Base-by-base conservation (phyloP, 1,140 invertebrate genomes). In the Lepidurus arcticus region DNA sequence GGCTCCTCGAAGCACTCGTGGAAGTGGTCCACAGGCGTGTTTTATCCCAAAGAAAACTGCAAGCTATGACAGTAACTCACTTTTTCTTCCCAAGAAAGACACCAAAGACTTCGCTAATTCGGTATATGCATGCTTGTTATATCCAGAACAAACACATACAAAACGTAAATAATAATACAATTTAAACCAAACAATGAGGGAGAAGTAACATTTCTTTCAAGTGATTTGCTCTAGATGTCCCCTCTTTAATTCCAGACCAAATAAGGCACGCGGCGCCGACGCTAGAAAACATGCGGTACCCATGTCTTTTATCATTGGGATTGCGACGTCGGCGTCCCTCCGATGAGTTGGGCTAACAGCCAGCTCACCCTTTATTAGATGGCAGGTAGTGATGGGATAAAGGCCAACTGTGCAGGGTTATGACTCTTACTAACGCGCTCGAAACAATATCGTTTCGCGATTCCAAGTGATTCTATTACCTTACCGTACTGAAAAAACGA, bases 281-380 rank as follows among this genome's bases (percentile, higher is more conserved):
- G 53, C 53, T 65, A 65, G 53, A 65, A 65, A 13, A n/a, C 53
- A 34, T 34, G 34, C 34, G 34, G 34, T 34, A 34, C 34, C 53
- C 53, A 21, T 65, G 53, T 65, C 53, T 65, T 53, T 65, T 65
- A 21, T 65, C 21, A 21, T 65, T 47, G 53, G 53, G 53, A n/a
- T 65, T 13, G 53, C 53, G 21, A 65, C 53, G 53, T 65, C 53
- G 53, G 53, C 53, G 53, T 65, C 53, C 34, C 34, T 65, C 53
- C 16, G 53, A 65, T 65, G 53, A 65, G 53, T 65, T 65, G 53
- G 53, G 53, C 53, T 65, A 65, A 65, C 53, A 65, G 53, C 53
- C 53, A 65, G 53, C 53, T 65, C 53, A 65, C 53, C 53, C 53
- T 65, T 65, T 65, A 65, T 65, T 65, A 65, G 53, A 65, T 16